These are phyloP conservation scores for Ophiothrix spiculata DNA, from an alignment of 35 echinoderm and acorn worm genomes.

Conservation along the genomic window DNA sequence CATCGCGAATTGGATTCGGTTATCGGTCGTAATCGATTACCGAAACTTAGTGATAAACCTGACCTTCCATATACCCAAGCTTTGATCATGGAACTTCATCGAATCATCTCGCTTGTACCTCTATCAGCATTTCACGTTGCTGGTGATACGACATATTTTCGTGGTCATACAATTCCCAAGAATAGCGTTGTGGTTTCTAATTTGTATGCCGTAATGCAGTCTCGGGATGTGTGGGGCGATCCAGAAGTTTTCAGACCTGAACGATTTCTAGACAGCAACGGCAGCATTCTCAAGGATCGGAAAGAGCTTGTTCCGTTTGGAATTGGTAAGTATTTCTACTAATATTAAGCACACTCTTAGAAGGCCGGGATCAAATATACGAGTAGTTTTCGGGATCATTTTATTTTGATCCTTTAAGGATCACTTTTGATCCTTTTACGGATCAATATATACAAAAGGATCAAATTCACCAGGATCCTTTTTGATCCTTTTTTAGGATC, in stretches of 20 bases:
- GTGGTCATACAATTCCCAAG: constrained; percentile 30
- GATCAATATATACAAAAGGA: no score
- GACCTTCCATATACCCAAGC: constrained; percentile 38
- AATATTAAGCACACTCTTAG: no score
- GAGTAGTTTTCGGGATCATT: no score
- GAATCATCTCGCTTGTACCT: constrained; percentile 15
- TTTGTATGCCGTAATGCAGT: constrained; percentile 23
- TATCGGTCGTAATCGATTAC: constrained; percentile 14
- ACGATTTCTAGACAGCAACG: constrained; percentile 33
- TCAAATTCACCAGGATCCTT: no score
- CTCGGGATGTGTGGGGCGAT: constrained; percentile 32
- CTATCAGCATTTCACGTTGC: constrained; percentile 21
- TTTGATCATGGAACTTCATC: constrained; percentile 26
- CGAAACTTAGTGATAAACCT: background rate
- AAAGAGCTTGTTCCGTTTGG: constrained; percentile 59
- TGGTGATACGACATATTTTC: background rate
- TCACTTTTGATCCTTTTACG: no score
- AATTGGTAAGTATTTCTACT: constrained; percentile 50
- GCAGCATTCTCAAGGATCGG: constrained; percentile 31
- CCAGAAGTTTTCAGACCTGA: constrained; percentile 51
- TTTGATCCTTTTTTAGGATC: no score
- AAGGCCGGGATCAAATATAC: no score
- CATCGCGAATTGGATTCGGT: constrained; percentile 41
- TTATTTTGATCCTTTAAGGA: no score
- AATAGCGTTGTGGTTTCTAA: constrained; percentile 43